Base-by-base conservation (phyloP, 2,797 vertebrate genomes). In the Malurus splendens region DNA sequence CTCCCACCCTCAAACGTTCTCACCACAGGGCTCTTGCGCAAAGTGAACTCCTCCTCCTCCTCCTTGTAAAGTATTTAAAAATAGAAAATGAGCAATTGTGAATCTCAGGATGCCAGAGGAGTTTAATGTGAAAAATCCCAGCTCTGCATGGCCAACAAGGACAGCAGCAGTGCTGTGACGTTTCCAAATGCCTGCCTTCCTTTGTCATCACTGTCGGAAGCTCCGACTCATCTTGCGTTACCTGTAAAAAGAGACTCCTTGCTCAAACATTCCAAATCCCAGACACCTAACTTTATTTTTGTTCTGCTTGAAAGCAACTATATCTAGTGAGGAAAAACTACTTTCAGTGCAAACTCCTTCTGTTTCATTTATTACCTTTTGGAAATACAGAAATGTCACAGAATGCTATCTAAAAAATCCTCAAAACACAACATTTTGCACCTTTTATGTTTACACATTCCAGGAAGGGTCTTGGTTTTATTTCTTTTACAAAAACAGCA, bases 151-250 rank as follows among this genome's bases (percentile, higher is more conserved):
- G 20, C 48, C 17, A 33, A 47, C 23, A 25, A 2, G 23, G 18
- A 44, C 6, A 74, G 14, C 5, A 12, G 22, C 39, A 32, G 20
- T 6, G n/a, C 18, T 38, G 8, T 9, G 23, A 57, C 24, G 7
- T 18, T 60, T 66, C 44, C 50, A 57, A 56, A 74, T 4, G 16
- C 30, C 60, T 70, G 33, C 50, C 38, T 60, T 2, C 25, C 61
- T 45, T 52, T 30, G 14, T 30, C 47, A 30, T 67, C 23, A 20
- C 30, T 44, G 8, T 4, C 4, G 4, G 27, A 56, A 86, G 33
- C 57, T 59, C 6, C 0, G 0, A 60, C 30, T 22, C 24, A 50
- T 39, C 57, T 56, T 39, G 23, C 16, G 12, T 22, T 36, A 61
- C 54, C 39, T 41, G 39, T 50, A 42, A 45, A 82, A 79, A 23